phyloP scores from a whole-genome alignment of 2,888 invertebrate species.

The Agrilus cyanescens region DNA sequence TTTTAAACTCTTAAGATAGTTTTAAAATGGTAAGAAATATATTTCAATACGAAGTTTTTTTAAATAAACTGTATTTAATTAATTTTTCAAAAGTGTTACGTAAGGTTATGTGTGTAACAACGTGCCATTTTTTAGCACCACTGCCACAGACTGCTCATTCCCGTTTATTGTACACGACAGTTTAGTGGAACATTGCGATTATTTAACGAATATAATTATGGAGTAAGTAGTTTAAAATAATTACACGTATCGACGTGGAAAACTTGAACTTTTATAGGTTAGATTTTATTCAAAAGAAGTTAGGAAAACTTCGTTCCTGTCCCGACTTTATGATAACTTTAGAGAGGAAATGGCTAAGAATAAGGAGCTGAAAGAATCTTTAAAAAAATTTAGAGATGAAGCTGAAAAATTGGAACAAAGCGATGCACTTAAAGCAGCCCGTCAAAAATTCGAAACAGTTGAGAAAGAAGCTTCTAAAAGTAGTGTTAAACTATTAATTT shows the following conservation, averaged over 20 bases:
- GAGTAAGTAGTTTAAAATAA: slow-evolving; percentile 11
- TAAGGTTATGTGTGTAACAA: no score
- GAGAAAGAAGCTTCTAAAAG: slow-evolving; percentile 88
- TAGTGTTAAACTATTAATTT: slow-evolving; percentile 13
- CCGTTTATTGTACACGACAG: slow-evolving; percentile 15
- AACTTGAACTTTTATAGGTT: slow-evolving; percentile 24
- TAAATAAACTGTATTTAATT: no score
- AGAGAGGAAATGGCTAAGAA: slow-evolving; percentile 90
- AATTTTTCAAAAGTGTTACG: no score
- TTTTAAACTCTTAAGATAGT: no score
- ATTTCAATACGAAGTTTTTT: no score
- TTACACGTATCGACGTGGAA: background rate
- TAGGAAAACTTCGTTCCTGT: slow-evolving; percentile 63
- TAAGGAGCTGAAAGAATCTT: slow-evolving; percentile 95
- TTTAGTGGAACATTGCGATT: slow-evolving; percentile 12
- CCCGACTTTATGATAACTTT: slow-evolving; percentile 82
- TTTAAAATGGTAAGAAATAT: no score
- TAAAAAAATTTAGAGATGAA: slow-evolving; percentile 91
- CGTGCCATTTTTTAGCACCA: slow-evolving; percentile 12
- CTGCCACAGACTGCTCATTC: slow-evolving; percentile 11
- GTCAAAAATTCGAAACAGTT: slow-evolving; percentile 83
- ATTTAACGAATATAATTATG: slow-evolving; percentile 12
- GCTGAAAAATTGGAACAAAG: slow-evolving; percentile 95
- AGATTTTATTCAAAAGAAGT: slow-evolving; percentile 36
- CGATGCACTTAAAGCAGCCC: slow-evolving; percentile 87